A percentile compares a stretch with the other conserved stretches of the same genome.
phyloP scores from a whole-genome alignment of 2,797 vertebrate species.

The Trichosurus vulpecula region DNA sequence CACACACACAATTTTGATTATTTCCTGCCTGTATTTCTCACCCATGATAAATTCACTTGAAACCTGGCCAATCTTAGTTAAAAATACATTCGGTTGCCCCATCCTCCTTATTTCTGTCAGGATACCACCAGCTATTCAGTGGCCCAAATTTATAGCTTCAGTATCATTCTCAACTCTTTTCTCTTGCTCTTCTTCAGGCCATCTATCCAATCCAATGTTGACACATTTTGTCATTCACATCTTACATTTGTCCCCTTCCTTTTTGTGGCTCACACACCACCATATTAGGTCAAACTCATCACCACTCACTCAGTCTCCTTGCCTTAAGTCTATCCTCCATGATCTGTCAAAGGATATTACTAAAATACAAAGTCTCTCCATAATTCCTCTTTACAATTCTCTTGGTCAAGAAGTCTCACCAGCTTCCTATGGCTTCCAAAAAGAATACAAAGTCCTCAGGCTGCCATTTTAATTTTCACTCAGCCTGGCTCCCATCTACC shows the following conservation, averaged over 20 bases:
- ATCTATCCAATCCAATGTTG: neutral
- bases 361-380: neutral
- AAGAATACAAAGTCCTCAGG: neutral
- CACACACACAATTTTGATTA: neutral
- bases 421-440: neutral
- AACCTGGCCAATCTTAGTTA: slow-evolving; percentile 56
- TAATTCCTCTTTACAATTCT: neutral
- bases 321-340: neutral
- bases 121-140: neutral
- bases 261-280: too few species aligned
- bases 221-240: too few species aligned
- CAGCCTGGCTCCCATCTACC: neutral
- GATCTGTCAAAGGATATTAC: neutral
- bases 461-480: neutral
- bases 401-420: neutral
- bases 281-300: too few species aligned
- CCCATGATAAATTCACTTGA: slow-evolving; percentile 2
- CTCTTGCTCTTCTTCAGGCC: neutral
- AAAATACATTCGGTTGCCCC: neutral
- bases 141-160: neutral
- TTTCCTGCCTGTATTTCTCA: slow-evolving; percentile 30
- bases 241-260: too few species aligned
- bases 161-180: neutral
- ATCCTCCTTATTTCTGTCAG: neutral
- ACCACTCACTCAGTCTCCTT: too few species aligned